Evolutionary conservation across 2,888 invertebrate genomes (phyloP), one percentile per base, ranked within the genome.

Genomic region (Eledona agricola): DNA sequence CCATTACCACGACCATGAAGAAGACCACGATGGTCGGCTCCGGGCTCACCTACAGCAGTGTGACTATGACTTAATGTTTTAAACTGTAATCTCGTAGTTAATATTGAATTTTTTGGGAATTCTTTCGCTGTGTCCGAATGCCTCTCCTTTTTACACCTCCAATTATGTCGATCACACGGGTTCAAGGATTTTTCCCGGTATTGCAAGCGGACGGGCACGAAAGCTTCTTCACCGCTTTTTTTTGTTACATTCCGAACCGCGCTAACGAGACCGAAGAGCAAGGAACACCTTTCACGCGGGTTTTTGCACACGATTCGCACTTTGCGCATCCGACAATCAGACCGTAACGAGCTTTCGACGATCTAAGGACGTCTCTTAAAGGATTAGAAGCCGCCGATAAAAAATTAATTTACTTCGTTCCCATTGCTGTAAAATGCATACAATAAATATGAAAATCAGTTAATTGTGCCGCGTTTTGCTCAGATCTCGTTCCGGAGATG

Each of bases 1-100:
- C 2, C 4, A 17, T 1, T 13, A 17, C 4, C n/a, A 19, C 5
- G 10, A 17, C 6, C n/a, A 17, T n/a, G n/a, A 19, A 37, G 15
- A 20, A 38, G 23, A 20, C n/a, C 23, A 23, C 4, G 10, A 42
- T 32, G 72, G 65, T 4, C 63, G 23, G 56, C 62, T 65, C 64
- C 62, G 61, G 60, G 67, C 67, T 72, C 74, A 74, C 74, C 74
- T 74, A 74, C 74, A 73, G 73, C 74, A 67, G 61, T 66, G 72
- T 66, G 62, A 68, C 65, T 69, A 63, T 63, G 66, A 72, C 68
- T 72, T 72, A 72, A 72, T 72, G 72, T 73, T 72, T 72, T 69
- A 72, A 71, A 70, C 70, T 69, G 52, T 72, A 72, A 72, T 72
- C 71, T 71, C 60, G 66, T 65, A 66, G 66, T 69, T 67, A 63